Base-by-base conservation (phyloP, 2,113 vertebrate species). In the Ammospiza nelsoni region DNA sequence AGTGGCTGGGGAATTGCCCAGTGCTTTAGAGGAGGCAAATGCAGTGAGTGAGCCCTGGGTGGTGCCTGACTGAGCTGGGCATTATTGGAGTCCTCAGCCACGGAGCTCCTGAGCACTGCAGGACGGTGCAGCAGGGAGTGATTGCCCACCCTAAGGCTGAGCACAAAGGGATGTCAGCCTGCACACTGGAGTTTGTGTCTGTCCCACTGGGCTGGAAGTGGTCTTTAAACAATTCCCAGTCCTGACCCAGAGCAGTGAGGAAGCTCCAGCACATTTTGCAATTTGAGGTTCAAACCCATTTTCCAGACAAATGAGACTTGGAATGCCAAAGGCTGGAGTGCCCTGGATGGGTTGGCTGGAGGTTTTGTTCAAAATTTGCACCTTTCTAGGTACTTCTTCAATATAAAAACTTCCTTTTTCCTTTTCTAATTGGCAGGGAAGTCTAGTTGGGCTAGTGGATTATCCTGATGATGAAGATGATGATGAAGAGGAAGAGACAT, bases 401-500 rank as follows among this genome's bases (percentile, higher is more conserved):
- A 41, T 15, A 5, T 78, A 33, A 12, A 12, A 15, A 76, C 84
- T 87, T 61, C 9, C 83, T 90, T 52, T 82, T 41, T 7, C 24
- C 55, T 67, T 52, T 58, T 31, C 55, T 22, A 44, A 89, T 95
- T 81, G 88, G 52, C 95, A 99, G 99, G 98, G 98, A 65, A 98
- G 98, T 96, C 97, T 99, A 86, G 99, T 99, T 72, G 99, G 99
- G 75, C 98, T 99, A 87, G 99, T 99, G 97, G 99, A 99, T 98
- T 99, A 99, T 95, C 99, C 99, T 58, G 99, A 99, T 46, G 99
- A 99, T 79, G 99, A 99, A 97, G 98, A 99, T 0, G 99, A 99
- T 11, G 99, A 99, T 6, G 99, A 99, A 66, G 99, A 99, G 48
- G 99, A 98, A 92, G 99, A 99, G 81, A 98, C 99, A 57, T 98